These are phyloP conservation scores for Hippocampus comes DNA, from an alignment of 2,113 vertebrate genomes.

Conservation along the genomic window DNA sequence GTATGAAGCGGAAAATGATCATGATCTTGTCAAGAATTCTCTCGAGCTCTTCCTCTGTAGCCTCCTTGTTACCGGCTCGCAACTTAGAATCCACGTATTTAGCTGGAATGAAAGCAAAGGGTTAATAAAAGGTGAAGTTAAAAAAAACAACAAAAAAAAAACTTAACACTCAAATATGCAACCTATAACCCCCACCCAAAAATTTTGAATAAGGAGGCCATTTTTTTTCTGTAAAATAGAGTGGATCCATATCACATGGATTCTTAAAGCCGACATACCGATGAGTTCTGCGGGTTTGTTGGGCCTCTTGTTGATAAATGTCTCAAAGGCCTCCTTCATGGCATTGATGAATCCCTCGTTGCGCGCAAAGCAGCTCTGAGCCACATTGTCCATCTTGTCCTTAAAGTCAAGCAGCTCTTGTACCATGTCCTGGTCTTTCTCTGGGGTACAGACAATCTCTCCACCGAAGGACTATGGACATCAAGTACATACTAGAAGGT, in stretches of 20 bases:
- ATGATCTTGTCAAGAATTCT: slow-evolving; percentile 99
- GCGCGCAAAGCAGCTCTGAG: slow-evolving; percentile 90
- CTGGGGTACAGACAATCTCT: slow-evolving; percentile 97
- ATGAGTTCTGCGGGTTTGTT: slow-evolving; percentile 99
- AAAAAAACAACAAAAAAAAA: background rate
- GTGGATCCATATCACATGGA: background rate
- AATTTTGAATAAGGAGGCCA: no score
- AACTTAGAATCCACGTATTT: slow-evolving; percentile 99
- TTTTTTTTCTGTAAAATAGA: no score
- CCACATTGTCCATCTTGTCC: slow-evolving; percentile 97
- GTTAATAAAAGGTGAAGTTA: slow-evolving; percentile 7
- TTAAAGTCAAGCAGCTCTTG: slow-evolving; percentile 98
- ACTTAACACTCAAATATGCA: background rate
- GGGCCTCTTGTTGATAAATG: slow-evolving; percentile 98
- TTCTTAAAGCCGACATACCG: slow-evolving; percentile 66
- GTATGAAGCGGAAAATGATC: slow-evolving; percentile 99
- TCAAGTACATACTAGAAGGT: slow-evolving; percentile 1
- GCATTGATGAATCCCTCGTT: slow-evolving; percentile 97
- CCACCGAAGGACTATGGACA: slow-evolving; percentile 87
- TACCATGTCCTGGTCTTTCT: slow-evolving; percentile 99
- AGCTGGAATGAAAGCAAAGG: slow-evolving; percentile 62
- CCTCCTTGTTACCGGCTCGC: slow-evolving; percentile 96
- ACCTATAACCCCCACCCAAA: background rate
- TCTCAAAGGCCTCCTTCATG: slow-evolving; percentile 99
- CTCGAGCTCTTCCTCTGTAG: slow-evolving; percentile 96